Evolutionary conservation across 2,113 vertebrate species (phyloP).

Genomic region (Gymnarchus niloticus): DNA sequence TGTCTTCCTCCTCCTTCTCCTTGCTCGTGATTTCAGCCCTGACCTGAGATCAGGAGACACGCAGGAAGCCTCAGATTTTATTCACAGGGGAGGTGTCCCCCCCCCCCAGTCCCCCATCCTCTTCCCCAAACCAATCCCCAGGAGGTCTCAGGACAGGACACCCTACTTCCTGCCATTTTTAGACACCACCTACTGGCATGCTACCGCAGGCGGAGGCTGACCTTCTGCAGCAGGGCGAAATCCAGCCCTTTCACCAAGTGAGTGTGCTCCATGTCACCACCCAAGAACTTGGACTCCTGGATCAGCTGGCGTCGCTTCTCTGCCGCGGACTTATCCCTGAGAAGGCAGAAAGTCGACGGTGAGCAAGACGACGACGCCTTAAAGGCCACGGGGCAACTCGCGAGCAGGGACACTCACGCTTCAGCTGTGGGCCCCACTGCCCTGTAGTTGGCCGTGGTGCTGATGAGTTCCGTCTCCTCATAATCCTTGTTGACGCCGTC

Average conservation of each 20-base stretch:
- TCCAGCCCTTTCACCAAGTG: conserved; percentile 99
- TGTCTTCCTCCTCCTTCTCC: conserved; percentile 92
- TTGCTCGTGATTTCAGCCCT: conserved; percentile 96
- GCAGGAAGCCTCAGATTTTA: not conserved
- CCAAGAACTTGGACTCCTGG: conserved; percentile 98
- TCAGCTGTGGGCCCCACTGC: conserved; percentile 91
- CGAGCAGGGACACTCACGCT: conserved; percentile 64
- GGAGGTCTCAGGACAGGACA: not conserved
- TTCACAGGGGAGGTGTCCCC: not conserved
- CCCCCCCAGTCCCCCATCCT: not conserved
- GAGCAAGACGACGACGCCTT: not conserved
- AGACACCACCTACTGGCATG: too few species aligned
- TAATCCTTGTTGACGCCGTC: conserved; percentile 98
- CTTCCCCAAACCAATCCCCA: not conserved
- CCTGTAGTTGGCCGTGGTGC: conserved; percentile 93
- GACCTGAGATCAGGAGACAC: conserved; percentile 62
- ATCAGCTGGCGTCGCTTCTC: conserved; percentile 96
- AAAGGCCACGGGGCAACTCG: not conserved
- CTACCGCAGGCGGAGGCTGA: conserved; percentile 47
- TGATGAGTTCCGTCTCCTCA: conserved; percentile 93
- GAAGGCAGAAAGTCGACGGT: not conserved
- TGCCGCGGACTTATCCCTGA: conserved; percentile 89
- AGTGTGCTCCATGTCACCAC: conserved; percentile 99
- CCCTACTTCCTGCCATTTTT: not conserved
- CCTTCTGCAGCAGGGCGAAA: conserved; percentile 95